phyloP scores from a whole-genome alignment of 2,797 vertebrate genomes.

The Urosaurus nigricauda region DNA sequence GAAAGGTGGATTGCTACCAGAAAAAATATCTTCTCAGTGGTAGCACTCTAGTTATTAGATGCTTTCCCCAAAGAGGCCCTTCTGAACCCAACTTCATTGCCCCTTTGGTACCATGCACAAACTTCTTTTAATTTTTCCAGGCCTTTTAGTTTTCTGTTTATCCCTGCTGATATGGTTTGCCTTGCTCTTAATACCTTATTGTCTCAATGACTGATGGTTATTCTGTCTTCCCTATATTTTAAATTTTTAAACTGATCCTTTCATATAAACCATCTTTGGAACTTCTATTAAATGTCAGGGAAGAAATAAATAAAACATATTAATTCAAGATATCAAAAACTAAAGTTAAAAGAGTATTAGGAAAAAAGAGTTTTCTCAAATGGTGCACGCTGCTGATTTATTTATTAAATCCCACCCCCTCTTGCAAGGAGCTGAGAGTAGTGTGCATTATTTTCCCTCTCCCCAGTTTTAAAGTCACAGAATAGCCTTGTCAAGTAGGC shows the following conservation, averaged over 20 bases:
- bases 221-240: neutral
- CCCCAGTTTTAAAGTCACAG: neutral
- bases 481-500: neutral
- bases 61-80: neutral
- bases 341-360: neutral
- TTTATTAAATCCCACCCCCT: neutral
- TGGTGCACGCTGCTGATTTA: constrained; percentile 1
- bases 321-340: neutral
- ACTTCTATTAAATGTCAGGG: neutral
- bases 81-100: too few species aligned
- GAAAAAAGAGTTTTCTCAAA: neutral
- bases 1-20: too few species aligned
- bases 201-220: neutral
- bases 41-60: neutral
- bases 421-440: neutral
- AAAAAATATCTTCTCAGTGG: too few species aligned
- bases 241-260: neutral
- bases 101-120: neutral
- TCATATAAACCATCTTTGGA: neutral
- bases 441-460: neutral
- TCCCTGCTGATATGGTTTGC: neutral
- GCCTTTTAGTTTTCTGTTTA: neutral
- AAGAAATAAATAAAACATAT: neutral
- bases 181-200: neutral
- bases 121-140: neutral